Base-by-base conservation (phyloP, 2,888 invertebrate species). In the Coelinius sp. region DNA sequence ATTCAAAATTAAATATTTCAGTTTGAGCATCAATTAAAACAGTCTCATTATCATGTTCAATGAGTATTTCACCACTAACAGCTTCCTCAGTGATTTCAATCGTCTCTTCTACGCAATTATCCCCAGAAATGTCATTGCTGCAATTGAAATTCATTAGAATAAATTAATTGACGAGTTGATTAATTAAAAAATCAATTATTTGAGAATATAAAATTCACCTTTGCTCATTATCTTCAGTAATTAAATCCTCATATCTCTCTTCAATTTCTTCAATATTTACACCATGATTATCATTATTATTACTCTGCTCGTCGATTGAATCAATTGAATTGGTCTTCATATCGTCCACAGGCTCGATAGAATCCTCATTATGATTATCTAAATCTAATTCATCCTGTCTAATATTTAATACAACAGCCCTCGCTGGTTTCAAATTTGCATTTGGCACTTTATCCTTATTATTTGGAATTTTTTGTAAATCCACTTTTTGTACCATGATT, bases 401-500 rank as follows among this genome's bases (percentile, higher is more conserved):
- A 62, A 86, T 75, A 75, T 85, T 84, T 44, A 86, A 79, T 53
- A 84, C 79, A 71, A 86, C 81, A 63, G 85, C 81, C 35, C 41
- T 35, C 24, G 17, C 38, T 41, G 49, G 17, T 35, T 62, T 67
- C n/a, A 38, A 44, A n/a, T 35, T 62, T 52, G 49, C 35, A 35
- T 70, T 70, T 63, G 64, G 35, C 24, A n/a, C 24, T 38, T 68
- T 38, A 14, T 41, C 56, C 7, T 64, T 59, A 35, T 59, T 59
- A 35, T 59, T 59, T 5, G 59, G 59, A 81, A 22, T 90, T 81
- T 92, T 92, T 80, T 91, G 91, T 25, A 92, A n/a, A n/a, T n/a
- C n/a, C n/a, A n/a, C 90, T 81, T 92, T 92, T 80, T 91, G 91
- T 25, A 92, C 90, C 22, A 92, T 90, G 77, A 92, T 91, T 24